Evolutionary conservation across 2,113 vertebrate genomes (phyloP).

Genomic region (Heteronetta atricapilla): DNA sequence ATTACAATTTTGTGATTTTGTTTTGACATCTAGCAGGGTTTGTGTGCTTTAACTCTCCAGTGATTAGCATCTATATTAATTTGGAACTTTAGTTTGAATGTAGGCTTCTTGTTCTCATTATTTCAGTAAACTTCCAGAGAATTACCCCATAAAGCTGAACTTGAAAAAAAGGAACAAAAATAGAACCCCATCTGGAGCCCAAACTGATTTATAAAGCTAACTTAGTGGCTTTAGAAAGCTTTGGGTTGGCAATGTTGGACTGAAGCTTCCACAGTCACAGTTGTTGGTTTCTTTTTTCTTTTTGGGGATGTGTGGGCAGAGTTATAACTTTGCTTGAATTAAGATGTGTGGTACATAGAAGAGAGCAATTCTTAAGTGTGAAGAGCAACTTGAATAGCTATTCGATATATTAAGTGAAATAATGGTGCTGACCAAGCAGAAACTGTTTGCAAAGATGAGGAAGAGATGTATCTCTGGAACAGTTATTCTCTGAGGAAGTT

Average conservation of each 20-base stretch:
- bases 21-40: not conserved
- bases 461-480: not conserved
- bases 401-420: not conserved
- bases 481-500: not conserved
- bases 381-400: not conserved
- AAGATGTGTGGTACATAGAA: not conserved
- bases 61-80: not conserved
- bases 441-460: not conserved
- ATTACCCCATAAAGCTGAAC: not conserved
- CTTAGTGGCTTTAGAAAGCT: not conserved
- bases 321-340: not conserved
- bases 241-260: not conserved
- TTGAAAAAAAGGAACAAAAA: not conserved
- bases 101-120: not conserved
- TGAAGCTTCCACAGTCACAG: not conserved
- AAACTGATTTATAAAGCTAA: not conserved
- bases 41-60: not conserved
- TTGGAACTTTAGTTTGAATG: not conserved
- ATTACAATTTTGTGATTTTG: not conserved
- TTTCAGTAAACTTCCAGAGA: not conserved
- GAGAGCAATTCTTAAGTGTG: not conserved
- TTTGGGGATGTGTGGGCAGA: not conserved
- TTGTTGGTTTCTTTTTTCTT: not conserved
- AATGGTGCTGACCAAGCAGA: not conserved
- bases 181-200: not conserved